phyloP scores from a whole-genome alignment of 1,140 invertebrate genomes.

The Aricia agestis region DNA sequence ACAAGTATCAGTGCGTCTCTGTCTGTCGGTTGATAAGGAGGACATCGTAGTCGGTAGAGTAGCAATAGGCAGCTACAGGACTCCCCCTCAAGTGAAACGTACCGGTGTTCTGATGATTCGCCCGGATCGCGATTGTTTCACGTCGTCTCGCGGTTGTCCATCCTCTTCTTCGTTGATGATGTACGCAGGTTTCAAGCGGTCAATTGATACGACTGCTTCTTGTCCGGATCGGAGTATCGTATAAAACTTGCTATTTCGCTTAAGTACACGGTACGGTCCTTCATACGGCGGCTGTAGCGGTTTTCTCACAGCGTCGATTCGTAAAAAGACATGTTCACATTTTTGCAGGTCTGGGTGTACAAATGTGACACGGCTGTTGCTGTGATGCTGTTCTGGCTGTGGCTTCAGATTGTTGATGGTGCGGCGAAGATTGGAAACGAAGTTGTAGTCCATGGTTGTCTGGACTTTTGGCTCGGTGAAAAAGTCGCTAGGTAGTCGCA shows the following conservation, averaged over 20 bases:
- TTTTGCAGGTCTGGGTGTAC: neutral
- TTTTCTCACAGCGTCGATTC: neutral
- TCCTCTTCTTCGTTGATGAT: too few species aligned
- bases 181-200: too few species aligned
- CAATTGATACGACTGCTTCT: too few species aligned
- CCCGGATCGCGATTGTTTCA: too few species aligned
- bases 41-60: too few species aligned
- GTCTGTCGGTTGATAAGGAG: too few species aligned
- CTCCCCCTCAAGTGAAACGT: too few species aligned
- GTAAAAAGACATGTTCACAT: neutral
- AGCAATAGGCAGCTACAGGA: too few species aligned
- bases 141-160: too few species aligned
- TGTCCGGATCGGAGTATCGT: too few species aligned
- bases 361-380: neutral
- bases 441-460: neutral
- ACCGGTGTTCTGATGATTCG: too few species aligned
- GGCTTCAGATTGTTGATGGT: neutral
- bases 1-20: too few species aligned
- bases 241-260: neutral
- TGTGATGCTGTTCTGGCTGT: neutral
- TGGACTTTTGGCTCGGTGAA: neutral
- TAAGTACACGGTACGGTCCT: constrained; percentile 5
- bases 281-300: neutral
- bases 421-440: neutral
- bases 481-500: neutral